Base-by-base conservation (phyloP, 2,888 invertebrate species). In the Andrena trimmerana region DNA sequence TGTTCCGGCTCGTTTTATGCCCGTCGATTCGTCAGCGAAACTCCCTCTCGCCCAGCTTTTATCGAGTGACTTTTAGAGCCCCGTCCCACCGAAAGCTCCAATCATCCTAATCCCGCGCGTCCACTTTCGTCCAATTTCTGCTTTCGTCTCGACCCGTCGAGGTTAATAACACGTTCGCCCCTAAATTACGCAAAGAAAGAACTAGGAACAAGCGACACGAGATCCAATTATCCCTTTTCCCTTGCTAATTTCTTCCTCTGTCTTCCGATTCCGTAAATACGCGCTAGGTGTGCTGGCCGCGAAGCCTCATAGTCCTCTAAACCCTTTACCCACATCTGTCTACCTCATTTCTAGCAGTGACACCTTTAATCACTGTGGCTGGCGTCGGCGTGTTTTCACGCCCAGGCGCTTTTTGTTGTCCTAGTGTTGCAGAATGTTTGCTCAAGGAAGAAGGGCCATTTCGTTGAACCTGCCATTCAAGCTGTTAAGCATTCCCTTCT, bases 11-110 rank as follows among this genome's bases (percentile, higher is more conserved):
- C 65, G 78, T 73, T 81, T 77, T 71, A 71, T 59, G 68, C 48
- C 27, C 78, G 65, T 24, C 68, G 72, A 66, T 78, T 81, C 73
- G 78, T 81, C 81, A 73, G 72, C 72, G 69, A 73, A 78, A 78
- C 68, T 75, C 59, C 50, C 27, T 42, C 67, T 72, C 68, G 36
- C 42, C 48, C 54, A 20, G 42, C 29, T 27, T 63, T 69, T 50
- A 42, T 71, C 63, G 42, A 68, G 20, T 54, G 74, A 68, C 75
- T 48, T 68, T 62, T 42, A n/a, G 24, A 63, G 6, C 24, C 42
- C 20, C 42, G n/a, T 6, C 10, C 4, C 42, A 8, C 16, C 27
- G 50, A 29, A 42, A 73, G 60, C 36, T n/a, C 59, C 7, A 24
- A 36, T 69, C 36, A 36, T 36, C 4, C 62, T 10, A 62, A 20